phyloP scores from a whole-genome alignment of 1,140 invertebrate genomes.

The Orussus abietinus region DNA sequence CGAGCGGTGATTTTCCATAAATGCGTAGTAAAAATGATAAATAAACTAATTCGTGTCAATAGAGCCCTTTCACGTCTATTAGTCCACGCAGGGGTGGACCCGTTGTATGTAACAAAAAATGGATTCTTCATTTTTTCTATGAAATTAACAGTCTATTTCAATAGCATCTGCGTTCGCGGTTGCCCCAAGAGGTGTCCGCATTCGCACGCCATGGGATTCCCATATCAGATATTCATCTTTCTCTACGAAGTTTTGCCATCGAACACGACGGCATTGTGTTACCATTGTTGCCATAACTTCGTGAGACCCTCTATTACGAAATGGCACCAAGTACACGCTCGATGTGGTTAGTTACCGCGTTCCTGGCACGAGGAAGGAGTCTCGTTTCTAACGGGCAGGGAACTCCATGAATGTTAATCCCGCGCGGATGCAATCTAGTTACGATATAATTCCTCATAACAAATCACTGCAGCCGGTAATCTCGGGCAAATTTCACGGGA shows the following conservation, averaged over 20 bases:
- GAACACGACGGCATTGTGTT: constrained; percentile 28
- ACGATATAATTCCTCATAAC: no score
- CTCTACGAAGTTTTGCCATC: constrained; percentile 26
- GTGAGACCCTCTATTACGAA: constrained; percentile 29
- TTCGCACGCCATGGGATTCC: constrained; percentile 31
- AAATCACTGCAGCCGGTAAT: no score
- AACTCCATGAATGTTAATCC: no score
- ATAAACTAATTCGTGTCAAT: no score
- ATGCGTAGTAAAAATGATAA: constrained; percentile 32
- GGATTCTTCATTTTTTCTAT: no score
- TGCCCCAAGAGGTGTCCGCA: constrained; percentile 16
- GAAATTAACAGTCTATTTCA: no score
- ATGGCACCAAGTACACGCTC: constrained; percentile 16
- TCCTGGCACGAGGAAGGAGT: neutral
- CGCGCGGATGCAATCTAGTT: no score
- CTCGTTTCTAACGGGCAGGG: neutral
- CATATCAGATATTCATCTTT: constrained; percentile 37
- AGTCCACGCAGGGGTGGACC: neutral
- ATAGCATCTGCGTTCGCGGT: no score
- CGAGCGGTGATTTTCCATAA: no score
- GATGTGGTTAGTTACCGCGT: neutral
- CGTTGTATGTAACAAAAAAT: no score
- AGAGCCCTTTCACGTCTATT: no score
- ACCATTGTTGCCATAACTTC: constrained; percentile 26
- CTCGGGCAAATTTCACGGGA: no score